Evolutionary conservation across 2,113 vertebrate species (phyloP).

Genomic region (Raja brachyura): DNA sequence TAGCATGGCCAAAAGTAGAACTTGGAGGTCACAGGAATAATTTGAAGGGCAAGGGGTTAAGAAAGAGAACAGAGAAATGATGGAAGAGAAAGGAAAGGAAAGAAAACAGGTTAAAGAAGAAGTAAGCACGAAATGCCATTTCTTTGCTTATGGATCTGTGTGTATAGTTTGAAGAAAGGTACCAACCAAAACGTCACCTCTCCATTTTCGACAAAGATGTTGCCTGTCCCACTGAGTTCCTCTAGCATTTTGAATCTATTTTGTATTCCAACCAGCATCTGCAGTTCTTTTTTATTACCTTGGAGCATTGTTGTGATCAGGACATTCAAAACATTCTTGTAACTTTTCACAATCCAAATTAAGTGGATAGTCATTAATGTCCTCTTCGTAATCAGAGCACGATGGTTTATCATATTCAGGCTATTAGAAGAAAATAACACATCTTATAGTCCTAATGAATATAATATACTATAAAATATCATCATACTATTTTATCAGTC

Average conservation of each 20-base stretch:
- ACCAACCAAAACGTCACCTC: too few species aligned
- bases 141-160: neutral
- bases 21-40: neutral
- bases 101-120: neutral
- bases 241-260: too few species aligned
- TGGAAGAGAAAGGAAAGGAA: neutral
- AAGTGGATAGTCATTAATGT: slow-evolving; percentile 42
- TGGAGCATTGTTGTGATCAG: slow-evolving; percentile 45
- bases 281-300: slow-evolving; percentile 53
- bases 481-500: neutral
- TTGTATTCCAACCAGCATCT: too few species aligned
- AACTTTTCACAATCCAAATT: slow-evolving; percentile 42
- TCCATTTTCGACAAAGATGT: too few species aligned
- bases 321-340: slow-evolving; percentile 39
- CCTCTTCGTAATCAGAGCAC: slow-evolving; percentile 50
- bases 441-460: neutral
- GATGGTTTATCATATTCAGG: slow-evolving; percentile 48
- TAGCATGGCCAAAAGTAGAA: neutral
- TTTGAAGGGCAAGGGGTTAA: neutral
- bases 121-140: too few species aligned
- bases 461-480: neutral
- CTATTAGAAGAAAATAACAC: slow-evolving; percentile 42
- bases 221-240: too few species aligned
- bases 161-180: neutral
- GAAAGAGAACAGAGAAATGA: neutral